Evolutionary conservation across 1,140 invertebrate genomes (phyloP).

Genomic region (Pseudomyrmex cubaensis): DNA sequence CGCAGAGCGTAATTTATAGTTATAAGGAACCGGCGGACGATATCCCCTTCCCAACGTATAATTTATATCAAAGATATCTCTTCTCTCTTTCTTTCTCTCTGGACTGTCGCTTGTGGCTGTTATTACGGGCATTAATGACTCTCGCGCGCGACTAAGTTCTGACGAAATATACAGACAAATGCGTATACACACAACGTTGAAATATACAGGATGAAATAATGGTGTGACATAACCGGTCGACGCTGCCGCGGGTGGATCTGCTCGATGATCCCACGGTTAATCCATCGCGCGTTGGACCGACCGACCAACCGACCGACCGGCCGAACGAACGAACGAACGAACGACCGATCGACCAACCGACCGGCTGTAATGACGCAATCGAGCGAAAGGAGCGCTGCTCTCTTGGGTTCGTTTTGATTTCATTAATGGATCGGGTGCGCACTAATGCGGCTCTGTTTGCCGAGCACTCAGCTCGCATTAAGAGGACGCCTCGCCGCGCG

Average conservation of each 20-base stretch:
- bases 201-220: constrained; percentile 72
- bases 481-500: constrained; percentile 68
- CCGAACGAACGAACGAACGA: too few relatives aligned
- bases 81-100: neutral
- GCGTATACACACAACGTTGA: constrained; percentile 38
- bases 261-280: constrained; percentile 66
- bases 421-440: constrained; percentile 79
- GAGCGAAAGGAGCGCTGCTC: constrained; percentile 63
- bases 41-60: constrained; percentile 62
- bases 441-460: constrained; percentile 79
- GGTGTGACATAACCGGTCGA: constrained; percentile 65
- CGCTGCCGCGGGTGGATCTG: constrained; percentile 19
- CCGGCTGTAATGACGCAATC: constrained; percentile 67
- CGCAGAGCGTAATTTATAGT: constrained; percentile 56
- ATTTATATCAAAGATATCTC: constrained; percentile 71
- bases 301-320: constrained; percentile 6
- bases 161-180: constrained; percentile 60
- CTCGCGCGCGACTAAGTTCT: constrained; percentile 40
- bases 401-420: constrained; percentile 75
- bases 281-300: constrained; percentile 31
- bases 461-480: constrained; percentile 78
- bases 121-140: constrained; percentile 72
- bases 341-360: constrained; percentile 11
- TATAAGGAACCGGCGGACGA: constrained; percentile 62
- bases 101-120: constrained; percentile 68